Conservation (phyloP, 2,113 vertebrate species). For the Chloropsis cyanopogon region DNA sequence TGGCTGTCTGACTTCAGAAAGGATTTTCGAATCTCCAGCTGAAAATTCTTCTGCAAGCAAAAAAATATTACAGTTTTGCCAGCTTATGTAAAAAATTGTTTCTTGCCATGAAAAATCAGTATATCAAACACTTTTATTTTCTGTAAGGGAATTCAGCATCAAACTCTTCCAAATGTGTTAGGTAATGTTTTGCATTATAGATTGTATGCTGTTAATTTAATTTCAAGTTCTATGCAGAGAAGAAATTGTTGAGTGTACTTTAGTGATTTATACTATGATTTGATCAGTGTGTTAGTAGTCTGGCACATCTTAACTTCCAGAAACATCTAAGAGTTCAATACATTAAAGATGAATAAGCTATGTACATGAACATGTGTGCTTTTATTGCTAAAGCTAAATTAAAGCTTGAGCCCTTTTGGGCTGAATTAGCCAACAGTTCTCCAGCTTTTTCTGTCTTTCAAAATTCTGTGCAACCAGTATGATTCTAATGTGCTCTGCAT, state of each 20-base stretch:
- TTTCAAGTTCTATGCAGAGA: background rate
- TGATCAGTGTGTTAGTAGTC: background rate
- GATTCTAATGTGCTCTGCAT: constrained; percentile 31
- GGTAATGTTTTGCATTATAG: background rate
- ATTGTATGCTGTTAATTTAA: constrained; percentile 1
- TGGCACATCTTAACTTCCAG: background rate
- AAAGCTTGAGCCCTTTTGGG: constrained; percentile 1
- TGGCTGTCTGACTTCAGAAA: background rate
- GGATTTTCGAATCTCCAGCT: background rate
- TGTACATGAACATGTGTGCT: background rate
- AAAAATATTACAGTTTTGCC: background rate
- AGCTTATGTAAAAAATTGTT: background rate
- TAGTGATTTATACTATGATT: constrained; percentile 19
- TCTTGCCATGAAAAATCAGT: background rate
- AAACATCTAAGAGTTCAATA: background rate
- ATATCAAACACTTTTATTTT: background rate
- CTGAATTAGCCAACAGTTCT: background rate
- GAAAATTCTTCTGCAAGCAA: constrained; percentile 15
- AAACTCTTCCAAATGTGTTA: background rate
- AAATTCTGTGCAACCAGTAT: background rate
- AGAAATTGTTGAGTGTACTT: background rate
- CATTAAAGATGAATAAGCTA: background rate
- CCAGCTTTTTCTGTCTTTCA: background rate
- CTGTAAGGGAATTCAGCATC: background rate
- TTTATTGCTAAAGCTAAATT: constrained; percentile 34